Percentiles rank a stretch among this genome's conserved stretches.
These are phyloP conservation scores for Platichthys flesus DNA, from an alignment of 2,113 vertebrate species.

Conservation along the genomic window DNA sequence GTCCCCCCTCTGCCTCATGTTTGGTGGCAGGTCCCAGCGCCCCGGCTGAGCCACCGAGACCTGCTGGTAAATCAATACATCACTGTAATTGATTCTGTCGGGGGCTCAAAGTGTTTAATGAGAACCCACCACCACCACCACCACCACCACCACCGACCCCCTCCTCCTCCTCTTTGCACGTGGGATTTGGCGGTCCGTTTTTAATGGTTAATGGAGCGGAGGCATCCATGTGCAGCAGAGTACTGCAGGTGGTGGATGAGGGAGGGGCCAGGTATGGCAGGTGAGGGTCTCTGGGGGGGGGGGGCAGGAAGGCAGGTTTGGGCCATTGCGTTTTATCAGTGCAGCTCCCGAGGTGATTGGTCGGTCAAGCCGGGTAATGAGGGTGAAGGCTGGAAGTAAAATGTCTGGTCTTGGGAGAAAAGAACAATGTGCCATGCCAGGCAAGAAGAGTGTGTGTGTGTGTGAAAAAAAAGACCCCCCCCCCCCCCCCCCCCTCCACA, in stretches of 20 bases:
- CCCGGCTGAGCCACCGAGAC: constrained; percentile 44
- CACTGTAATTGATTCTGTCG: constrained; percentile 79
- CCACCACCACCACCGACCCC: too few species aligned
- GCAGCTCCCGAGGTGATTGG: constrained; percentile 46
- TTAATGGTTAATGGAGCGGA: constrained; percentile 56
- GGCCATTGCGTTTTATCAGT: constrained; percentile 52
- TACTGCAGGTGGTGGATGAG: constrained; percentile 21
- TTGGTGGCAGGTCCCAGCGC: constrained; percentile 24
- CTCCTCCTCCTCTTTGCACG: not conserved
- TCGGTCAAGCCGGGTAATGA: constrained; percentile 64
- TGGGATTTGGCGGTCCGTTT: constrained; percentile 35
- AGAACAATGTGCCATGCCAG: too few species aligned
- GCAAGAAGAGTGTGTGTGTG: too few species aligned
- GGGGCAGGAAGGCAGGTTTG: not conserved
- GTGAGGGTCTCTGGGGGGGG: constrained; percentile 14
- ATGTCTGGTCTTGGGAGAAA: constrained; percentile 35
- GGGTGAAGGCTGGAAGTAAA: constrained; percentile 55
- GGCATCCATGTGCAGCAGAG: constrained; percentile 47
- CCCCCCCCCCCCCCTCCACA: too few species aligned
- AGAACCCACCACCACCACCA: constrained; percentile 32
- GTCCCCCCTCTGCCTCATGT: constrained; percentile 19
- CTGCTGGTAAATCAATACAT: constrained; percentile 77
- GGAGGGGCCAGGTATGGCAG: not conserved
- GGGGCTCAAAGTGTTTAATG: constrained; percentile 74
- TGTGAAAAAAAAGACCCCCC: too few species aligned